Base-by-base conservation (phyloP, 2,113 vertebrate genomes). In the Thalassoma bifasciatum region DNA sequence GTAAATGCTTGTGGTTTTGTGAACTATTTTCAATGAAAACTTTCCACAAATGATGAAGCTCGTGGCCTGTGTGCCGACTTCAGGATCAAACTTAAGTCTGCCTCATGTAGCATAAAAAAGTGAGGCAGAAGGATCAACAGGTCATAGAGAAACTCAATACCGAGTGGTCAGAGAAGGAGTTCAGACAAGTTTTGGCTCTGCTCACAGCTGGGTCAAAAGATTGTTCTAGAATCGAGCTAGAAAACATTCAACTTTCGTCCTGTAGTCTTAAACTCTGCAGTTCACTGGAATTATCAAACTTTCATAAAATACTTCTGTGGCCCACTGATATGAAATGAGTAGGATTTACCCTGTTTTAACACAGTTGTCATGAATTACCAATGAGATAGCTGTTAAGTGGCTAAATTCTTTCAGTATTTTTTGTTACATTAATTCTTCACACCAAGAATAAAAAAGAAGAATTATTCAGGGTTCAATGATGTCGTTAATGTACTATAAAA, bases 101-200 rank as follows among this genome's bases (percentile, higher is more conserved):
- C 21, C 14, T 49, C 23, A 10, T 62, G 50, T 42, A 34, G n/a
- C 23, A 38, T 37, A 38, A 57, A 75, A 12, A 69, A 50, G 40
- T 14, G 24, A 47, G 23, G 53, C 51, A 53, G 47, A 61, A 75
- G 58, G 53, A 75, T 44, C 36, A 47, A 58, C 14, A 42, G 50
- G 56, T 77, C 80, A 67, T 22, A 68, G 49, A 56, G 44, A 17
- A 9, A 54, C 46, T 52, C 51, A 52, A 52, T 67, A 40, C 59
- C 23, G 53, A 14, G 47, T 37, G 10, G 71, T 66, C 23, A 46
- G 40, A 52, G 24, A 65, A 22, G 44, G 24, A 61, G 49, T 59
- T 59, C 9, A 51, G 16, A 30, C 56, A 49, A 34, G 26, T 77
- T 51, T 46, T 68, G 56, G 73, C 49, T 79, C 14, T 21, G 63